A percentile compares a stretch with the other conserved stretches of the same genome.
phyloP scores from a whole-genome alignment of 2,888 invertebrate genomes.

The Leptura quadrifasciata region DNA sequence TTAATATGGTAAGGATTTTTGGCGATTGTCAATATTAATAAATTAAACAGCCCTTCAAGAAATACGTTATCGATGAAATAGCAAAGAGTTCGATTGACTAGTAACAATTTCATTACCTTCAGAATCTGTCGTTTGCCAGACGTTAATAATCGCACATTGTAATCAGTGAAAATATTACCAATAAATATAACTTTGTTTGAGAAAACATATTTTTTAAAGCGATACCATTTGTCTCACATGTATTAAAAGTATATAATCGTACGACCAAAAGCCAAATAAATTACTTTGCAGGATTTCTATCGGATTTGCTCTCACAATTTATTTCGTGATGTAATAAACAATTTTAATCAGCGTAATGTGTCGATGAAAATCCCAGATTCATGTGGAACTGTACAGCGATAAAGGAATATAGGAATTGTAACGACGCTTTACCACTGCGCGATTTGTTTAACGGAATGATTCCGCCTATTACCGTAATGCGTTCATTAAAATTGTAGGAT shows the following conservation, averaged over 20 bases:
- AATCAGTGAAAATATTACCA: no score
- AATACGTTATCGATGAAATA: no score
- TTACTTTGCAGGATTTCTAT: neutral
- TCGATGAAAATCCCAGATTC: conserved; percentile 4
- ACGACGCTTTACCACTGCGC: neutral
- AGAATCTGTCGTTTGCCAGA: no score
- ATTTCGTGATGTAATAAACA: neutral
- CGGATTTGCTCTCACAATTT: conserved; percentile 7
- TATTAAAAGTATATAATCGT: neutral
- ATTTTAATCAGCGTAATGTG: conserved; percentile 7
- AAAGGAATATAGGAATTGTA: neutral
- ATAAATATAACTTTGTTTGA: no score
- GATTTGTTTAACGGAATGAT: conserved; percentile 5
- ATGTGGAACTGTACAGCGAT: conserved; percentile 1
- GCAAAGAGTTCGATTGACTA: no score
- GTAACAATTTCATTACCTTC: no score
- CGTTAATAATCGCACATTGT: no score
- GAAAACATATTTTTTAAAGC: no score
- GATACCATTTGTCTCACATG: neutral
- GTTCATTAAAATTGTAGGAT: conserved; percentile 5
- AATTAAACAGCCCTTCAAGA: no score
- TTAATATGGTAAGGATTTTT: no score
- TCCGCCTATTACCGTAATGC: neutral
- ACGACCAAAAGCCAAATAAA: neutral
- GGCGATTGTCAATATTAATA: no score